Evolutionary conservation across 2,113 vertebrate species (phyloP).

Genomic region (Antechinus stuartii): DNA sequence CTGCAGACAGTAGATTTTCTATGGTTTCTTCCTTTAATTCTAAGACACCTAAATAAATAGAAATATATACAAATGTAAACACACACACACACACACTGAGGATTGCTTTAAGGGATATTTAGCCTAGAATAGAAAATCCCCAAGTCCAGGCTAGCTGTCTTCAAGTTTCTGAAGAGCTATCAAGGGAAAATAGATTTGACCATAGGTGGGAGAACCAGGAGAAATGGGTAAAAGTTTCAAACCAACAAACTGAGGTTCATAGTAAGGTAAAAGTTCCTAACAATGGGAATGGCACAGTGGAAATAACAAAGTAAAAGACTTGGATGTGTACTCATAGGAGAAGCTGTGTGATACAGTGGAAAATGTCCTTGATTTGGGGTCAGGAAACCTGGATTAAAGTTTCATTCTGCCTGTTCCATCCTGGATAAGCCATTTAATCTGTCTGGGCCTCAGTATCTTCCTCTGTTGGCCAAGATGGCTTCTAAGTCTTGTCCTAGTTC

Average conservation of each 20-base stretch:
- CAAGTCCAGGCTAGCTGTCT: neutral
- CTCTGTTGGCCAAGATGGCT: neutral
- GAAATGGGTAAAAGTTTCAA: neutral
- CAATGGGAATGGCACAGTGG: neutral
- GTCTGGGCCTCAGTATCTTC: neutral
- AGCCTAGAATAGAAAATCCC: neutral
- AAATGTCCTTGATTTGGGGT: neutral
- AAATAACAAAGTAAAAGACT: neutral
- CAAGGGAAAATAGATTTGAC: neutral
- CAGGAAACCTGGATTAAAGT: neutral
- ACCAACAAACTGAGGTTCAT: neutral
- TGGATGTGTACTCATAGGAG: neutral
- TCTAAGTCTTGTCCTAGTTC: neutral
- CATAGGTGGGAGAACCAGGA: neutral
- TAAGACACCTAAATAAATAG: slow-evolving; percentile 88
- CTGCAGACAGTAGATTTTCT: slow-evolving; percentile 94
- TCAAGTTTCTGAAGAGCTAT: neutral
- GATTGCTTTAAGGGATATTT: neutral
- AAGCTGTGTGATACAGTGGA: neutral
- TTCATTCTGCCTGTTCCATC: neutral
- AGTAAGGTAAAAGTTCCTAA: neutral
- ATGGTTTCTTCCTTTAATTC: slow-evolving; percentile 97
- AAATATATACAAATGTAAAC: neutral
- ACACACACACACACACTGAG: neutral
- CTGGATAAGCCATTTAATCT: neutral